These are phyloP conservation scores for Ispidina picta DNA, from an alignment of 2,797 vertebrate genomes.

Conservation along the genomic window DNA sequence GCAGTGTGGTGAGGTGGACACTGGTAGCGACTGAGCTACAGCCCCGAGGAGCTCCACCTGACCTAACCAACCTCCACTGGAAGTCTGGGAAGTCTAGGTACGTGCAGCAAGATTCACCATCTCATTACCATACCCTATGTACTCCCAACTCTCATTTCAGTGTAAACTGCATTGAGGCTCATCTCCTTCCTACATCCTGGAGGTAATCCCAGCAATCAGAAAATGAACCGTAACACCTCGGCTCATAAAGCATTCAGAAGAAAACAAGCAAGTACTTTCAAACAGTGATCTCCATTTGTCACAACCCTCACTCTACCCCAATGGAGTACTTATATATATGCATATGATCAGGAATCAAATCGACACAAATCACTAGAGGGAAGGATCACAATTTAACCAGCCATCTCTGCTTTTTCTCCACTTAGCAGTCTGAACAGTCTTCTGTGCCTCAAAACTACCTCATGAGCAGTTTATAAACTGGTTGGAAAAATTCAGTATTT, in stretches of 20 bases:
- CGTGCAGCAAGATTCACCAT: background rate
- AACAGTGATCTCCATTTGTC: too few relatives aligned
- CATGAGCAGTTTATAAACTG: background rate
- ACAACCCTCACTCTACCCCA: background rate
- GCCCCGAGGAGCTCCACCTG: background rate
- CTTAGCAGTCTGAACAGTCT: background rate
- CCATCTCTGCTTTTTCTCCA: background rate
- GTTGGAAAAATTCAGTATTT: background rate
- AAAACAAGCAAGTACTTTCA: background rate
- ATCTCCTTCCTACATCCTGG: background rate
- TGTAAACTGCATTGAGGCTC: background rate
- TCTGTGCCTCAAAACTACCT: background rate
- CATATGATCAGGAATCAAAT: background rate
- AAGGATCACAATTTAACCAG: background rate
- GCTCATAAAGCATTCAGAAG: background rate
- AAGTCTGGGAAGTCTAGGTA: background rate
- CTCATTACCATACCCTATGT: rapidly evolving
- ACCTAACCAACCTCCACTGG: rapidly evolving
- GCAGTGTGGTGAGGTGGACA: rapidly evolving
- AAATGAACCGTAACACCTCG: background rate
- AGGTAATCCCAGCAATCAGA: background rate
- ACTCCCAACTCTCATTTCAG: background rate
- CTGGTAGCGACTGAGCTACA: background rate
- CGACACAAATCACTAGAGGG: background rate
- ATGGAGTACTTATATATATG: background rate